Conservation (phyloP, 2,888 invertebrate genomes). For the Allophyes oxyacanthae region DNA sequence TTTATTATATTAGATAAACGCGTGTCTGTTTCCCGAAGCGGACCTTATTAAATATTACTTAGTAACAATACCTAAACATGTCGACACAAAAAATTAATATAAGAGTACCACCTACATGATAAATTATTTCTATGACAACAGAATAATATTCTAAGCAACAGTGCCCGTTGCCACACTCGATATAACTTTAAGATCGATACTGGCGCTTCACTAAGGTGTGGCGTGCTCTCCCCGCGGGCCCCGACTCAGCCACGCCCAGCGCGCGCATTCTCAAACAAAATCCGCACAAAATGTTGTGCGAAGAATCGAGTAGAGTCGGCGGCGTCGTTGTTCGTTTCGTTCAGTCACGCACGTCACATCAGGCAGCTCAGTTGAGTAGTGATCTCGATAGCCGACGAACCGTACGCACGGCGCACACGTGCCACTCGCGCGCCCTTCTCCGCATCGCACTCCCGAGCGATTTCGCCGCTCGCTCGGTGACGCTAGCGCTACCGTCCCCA, state of each 20-base stretch:
- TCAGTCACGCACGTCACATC: slow-evolving; percentile 80
- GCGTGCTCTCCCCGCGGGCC: slow-evolving; percentile 80
- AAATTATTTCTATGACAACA: neutral
- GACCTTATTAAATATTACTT: too few species aligned
- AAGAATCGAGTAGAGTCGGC: slow-evolving; percentile 74
- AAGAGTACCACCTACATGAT: too few species aligned
- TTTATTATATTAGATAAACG: too few species aligned
- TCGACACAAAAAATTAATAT: too few species aligned
- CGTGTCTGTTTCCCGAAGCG: too few species aligned
- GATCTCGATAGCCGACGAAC: slow-evolving; percentile 80
- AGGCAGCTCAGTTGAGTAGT: slow-evolving; percentile 77
- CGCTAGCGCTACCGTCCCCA: slow-evolving; percentile 54
- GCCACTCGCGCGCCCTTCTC: slow-evolving; percentile 73
- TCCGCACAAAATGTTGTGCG: slow-evolving; percentile 80
- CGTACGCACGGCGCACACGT: slow-evolving; percentile 81
- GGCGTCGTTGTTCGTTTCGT: slow-evolving; percentile 68
- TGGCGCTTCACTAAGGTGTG: slow-evolving; percentile 73
- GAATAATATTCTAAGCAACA: slow-evolving; percentile 16
- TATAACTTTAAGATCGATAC: slow-evolving; percentile 71
- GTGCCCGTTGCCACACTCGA: slow-evolving; percentile 53
- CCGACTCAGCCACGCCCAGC: slow-evolving; percentile 81
- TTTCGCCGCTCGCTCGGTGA: slow-evolving; percentile 69
- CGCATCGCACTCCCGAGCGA: slow-evolving; percentile 66
- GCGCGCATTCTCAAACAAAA: slow-evolving; percentile 84
- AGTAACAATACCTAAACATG: too few species aligned